Conservation (phyloP, 2,797 vertebrate species). For the Eidolon dupreanum region DNA sequence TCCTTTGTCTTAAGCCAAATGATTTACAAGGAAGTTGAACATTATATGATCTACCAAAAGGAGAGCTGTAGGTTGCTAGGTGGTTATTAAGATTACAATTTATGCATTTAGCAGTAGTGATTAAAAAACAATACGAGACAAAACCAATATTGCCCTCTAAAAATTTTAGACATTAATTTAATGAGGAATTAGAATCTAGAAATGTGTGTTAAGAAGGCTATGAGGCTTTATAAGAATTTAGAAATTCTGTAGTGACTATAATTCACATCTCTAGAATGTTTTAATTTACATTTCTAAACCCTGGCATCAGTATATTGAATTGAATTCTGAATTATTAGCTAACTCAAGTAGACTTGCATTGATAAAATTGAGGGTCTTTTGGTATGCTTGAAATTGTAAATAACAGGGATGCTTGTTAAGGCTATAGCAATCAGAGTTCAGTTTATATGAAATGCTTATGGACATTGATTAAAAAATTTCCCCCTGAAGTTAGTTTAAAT, state of each 20-base stretch:
- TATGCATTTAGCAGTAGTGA: not conserved
- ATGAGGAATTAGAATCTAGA: not conserved
- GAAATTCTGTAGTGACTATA: not conserved
- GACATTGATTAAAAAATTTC: not conserved
- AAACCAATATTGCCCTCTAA: not conserved
- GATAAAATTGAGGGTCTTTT: conserved; percentile 53
- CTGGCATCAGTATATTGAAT: not conserved
- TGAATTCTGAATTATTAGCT: conserved; percentile 31
- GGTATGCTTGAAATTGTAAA: conserved; percentile 35
- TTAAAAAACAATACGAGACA: not conserved
- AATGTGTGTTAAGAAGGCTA: not conserved
- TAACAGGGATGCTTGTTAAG: conserved; percentile 17
- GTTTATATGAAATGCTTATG: conserved; percentile 21
- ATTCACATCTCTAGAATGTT: not conserved
- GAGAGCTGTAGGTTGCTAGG: not conserved
- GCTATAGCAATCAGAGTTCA: not conserved
- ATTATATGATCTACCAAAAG: conserved; percentile 6
- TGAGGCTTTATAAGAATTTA: not conserved
- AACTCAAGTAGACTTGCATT: conserved; percentile 26
- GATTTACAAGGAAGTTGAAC: not conserved
- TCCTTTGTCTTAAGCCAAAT: conserved; percentile 4
- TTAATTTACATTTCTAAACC: conserved; percentile 48
- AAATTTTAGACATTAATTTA: not conserved
- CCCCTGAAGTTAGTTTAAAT: not conserved
- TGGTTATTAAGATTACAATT: not conserved